phyloP scores from a whole-genome alignment of 2,888 invertebrate species.

The Philopedon plagiatum region DNA sequence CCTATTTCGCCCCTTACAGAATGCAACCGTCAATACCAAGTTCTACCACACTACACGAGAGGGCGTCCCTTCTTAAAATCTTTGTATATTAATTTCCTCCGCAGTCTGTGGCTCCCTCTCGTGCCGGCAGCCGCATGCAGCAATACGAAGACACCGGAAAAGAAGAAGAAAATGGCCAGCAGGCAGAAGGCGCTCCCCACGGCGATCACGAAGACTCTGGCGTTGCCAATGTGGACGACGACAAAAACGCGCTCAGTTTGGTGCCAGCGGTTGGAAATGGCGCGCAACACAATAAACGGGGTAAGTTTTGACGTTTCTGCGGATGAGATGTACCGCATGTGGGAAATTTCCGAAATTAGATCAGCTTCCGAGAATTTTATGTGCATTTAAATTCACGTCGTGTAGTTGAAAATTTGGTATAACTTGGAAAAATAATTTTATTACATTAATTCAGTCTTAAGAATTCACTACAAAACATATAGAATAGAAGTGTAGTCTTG shows the following conservation, averaged over 20 bases:
- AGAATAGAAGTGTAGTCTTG: too few relatives aligned
- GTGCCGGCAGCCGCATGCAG: slow-evolving; percentile 66
- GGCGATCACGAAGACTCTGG: slow-evolving; percentile 66
- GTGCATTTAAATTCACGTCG: too few relatives aligned
- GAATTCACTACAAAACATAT: too few relatives aligned
- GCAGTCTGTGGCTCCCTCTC: slow-evolving; percentile 67
- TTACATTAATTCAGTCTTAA: too few relatives aligned
- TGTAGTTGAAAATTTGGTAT: background rate
- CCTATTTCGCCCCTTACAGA: too few relatives aligned
- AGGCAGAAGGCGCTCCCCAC: slow-evolving; percentile 67
- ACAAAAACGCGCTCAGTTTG: slow-evolving; percentile 58
- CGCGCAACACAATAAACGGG: slow-evolving; percentile 55
- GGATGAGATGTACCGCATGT: background rate
- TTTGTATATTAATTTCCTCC: background rate
- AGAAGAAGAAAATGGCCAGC: slow-evolving; percentile 60
- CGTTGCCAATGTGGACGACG: slow-evolving; percentile 67
- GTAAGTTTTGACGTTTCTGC: slow-evolving; percentile 32
- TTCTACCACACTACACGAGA: background rate
- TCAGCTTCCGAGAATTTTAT: background rate
- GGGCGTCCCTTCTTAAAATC: background rate
- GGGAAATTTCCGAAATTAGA: background rate
- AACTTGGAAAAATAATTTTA: too few relatives aligned
- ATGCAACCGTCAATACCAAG: too few relatives aligned
- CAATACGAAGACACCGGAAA: slow-evolving; percentile 70
- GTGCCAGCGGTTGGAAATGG: slow-evolving; percentile 58